Evolutionary conservation across 1,140 invertebrate species (phyloP), one percentile per base, ranked within the genome.

Genomic region (Delia radicum): DNA sequence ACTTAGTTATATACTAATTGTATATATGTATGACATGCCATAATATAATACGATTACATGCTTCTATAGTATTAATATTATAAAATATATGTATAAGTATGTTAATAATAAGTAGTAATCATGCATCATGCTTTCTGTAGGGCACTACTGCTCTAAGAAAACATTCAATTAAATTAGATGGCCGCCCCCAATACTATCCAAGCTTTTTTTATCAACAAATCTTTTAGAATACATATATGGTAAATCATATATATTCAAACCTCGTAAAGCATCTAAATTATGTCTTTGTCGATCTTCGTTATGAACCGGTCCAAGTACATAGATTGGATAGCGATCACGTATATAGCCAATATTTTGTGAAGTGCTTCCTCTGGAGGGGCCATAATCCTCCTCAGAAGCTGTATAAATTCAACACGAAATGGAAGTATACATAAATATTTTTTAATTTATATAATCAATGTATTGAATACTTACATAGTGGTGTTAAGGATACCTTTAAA

Each of bases 181-280:
- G 18, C 76, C 76, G 28, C 76, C 76, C 13, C 76, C 76, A 31
- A 77, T 77, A 71, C 76, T 77, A 63, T 77, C 76, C 48, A 77
- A 71, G 33, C 62, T 77, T 61, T 72, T 67, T 42, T 77, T 77
- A 15, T 31, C 42, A 31, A 55, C 69, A 27, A 72, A 33, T 71
- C 67, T 72, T 75, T 72, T 71, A 28, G 55, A 71, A 71, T 61
- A 48, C 28, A 33, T 13, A 33, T 62, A 75, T 31, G 29, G 74
- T 42, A 26, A 72, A 61, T 29, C 65, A 67, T 71, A 55, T 28
- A 55, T 61, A 61, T 61, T 67, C 67, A 75, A 75, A 71, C 48
- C 46, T 75, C 42, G 69, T 61, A 62, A 46, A 75, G 46, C 55
- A 71, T 71, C 29, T 61, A 55, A 61, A 42, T 26, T 72, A 33